These are phyloP conservation scores for Trichogramma dendrolimi DNA, from an alignment of 2,888 invertebrate species.

Conservation along the genomic window DNA sequence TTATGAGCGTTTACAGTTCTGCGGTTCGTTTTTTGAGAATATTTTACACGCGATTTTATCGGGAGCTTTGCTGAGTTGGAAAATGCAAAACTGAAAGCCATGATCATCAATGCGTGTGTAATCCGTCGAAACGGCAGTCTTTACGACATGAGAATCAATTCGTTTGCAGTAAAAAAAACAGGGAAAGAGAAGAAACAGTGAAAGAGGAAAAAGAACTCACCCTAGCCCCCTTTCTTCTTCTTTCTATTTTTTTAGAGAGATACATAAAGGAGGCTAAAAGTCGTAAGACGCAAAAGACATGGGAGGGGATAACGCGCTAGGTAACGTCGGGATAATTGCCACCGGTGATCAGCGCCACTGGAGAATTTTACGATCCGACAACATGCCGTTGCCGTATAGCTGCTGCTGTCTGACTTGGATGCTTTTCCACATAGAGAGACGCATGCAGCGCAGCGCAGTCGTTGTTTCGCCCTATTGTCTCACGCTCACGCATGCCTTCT, in stretches of 20 bases:
- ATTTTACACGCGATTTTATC: neutral
- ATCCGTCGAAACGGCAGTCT: conserved; percentile 43
- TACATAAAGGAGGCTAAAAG: conserved; percentile 5
- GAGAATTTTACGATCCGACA: conserved; percentile 50
- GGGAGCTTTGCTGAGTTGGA: conserved; percentile 5
- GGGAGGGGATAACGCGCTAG: conserved; percentile 47
- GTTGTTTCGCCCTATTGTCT: conserved; percentile 24
- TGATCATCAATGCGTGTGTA: conserved; percentile 30
- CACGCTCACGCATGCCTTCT: conserved; percentile 22
- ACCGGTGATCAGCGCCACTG: conserved; percentile 48
- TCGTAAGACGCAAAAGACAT: conserved; percentile 17
- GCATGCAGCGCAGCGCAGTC: neutral
- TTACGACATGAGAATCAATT: conserved; percentile 52
- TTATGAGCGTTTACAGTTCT: too few relatives aligned
- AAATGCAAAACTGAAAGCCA: conserved; percentile 14
- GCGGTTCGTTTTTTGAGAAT: too few relatives aligned
- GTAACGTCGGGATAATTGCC: conserved; percentile 53
- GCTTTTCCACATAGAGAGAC: conserved; percentile 7
- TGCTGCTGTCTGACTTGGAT: conserved; percentile 24
- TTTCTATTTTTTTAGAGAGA: too few relatives aligned
- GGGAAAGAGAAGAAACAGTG: conserved; percentile 14
- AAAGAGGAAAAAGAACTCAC: conserved; percentile 6
- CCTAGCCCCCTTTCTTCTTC: too few relatives aligned
- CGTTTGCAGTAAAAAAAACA: conserved; percentile 48
- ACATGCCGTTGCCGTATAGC: conserved; percentile 42